These are phyloP conservation scores for Acanthosepion esculentum DNA, from an alignment of 2,888 invertebrate species.

Conservation along the genomic window DNA sequence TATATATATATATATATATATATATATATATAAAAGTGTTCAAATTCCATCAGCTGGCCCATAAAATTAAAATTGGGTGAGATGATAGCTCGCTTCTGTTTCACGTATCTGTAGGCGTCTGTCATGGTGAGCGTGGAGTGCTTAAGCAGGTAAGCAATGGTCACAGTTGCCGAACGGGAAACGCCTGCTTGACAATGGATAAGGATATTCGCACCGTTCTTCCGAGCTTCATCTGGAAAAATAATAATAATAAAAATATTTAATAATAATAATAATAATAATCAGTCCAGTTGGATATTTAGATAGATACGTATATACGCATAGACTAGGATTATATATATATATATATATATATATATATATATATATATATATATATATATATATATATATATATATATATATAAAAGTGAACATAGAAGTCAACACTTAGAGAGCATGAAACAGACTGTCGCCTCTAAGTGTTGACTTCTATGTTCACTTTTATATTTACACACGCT, in stretches of 20 bases:
- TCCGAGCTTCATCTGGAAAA: conserved; percentile 83
- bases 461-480: too few species aligned
- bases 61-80: conserved; percentile 96
- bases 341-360: neutral
- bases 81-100: conserved; percentile 89
- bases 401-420: too few species aligned
- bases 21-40: too few species aligned
- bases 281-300: too few species aligned
- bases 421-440: too few species aligned
- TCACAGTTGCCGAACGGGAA: conserved; percentile 93
- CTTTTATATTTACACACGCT: too few species aligned
- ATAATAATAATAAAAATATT: conserved; percentile 41
- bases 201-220: conserved; percentile 84
- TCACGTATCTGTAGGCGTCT: conserved; percentile 91
- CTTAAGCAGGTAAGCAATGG: conserved; percentile 95
- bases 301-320: too few species aligned
- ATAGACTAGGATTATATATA: too few species aligned
- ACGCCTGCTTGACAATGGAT: conserved; percentile 97
- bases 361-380: too few species aligned
- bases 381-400: too few species aligned
- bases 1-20: too few species aligned
- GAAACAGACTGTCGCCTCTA: too few species aligned
- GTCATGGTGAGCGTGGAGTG: conserved; percentile 85
- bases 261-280: neutral
- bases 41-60: conserved; percentile 89